Evolutionary conservation across 2,113 vertebrate species (phyloP), one percentile per base, ranked within the genome.

Genomic region (Paraplagusia blochii): DNA sequence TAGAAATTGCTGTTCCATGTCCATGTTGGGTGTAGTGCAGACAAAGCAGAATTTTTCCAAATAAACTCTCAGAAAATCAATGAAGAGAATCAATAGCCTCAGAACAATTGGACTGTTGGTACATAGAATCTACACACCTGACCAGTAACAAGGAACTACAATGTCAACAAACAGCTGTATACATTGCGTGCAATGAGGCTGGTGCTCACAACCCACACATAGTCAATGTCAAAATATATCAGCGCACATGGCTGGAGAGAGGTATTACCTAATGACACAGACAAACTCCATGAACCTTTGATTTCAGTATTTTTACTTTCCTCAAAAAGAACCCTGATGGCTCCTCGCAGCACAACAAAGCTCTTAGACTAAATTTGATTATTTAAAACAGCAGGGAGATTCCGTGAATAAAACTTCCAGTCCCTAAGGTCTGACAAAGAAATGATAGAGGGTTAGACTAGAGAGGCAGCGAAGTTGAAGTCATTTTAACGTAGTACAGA

Each of bases 71-170:
- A 29, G 3, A 29, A 2, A 29, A 29, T 29, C 2, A 29, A 29
- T 29, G 22, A 29, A 29, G 22, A 29, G 22, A 29, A 29, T 29
- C 22, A 2, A 29, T 29, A 6, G 22, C 22, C 22, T 65, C 12
- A 42, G 47, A 34, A 42, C 29, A 80, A 81, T 62, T 66, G 74
- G 82, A 72, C 58, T 48, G 44, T 52, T 50, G 45, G 46, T 51
- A 18, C 53, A 42, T 16, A 36, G n/a, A 49, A 50, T 17, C 16
- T 12, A 18, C 36, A 55, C 43, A 45, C n/a, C 40, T 17, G n/a
- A 11, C 8, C 53, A 16, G 45, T 39, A 56, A 43, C 54, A 14
- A 55, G 39, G 55, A 46, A 55, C 62, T 61, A 53, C 7, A 7
- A 13, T 42, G 12, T 61, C 16, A 40, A 39, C 5, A 8, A 12